Conservation (phyloP, 2,797 vertebrate species). For the Periophthalmus magnuspinnatus region DNA sequence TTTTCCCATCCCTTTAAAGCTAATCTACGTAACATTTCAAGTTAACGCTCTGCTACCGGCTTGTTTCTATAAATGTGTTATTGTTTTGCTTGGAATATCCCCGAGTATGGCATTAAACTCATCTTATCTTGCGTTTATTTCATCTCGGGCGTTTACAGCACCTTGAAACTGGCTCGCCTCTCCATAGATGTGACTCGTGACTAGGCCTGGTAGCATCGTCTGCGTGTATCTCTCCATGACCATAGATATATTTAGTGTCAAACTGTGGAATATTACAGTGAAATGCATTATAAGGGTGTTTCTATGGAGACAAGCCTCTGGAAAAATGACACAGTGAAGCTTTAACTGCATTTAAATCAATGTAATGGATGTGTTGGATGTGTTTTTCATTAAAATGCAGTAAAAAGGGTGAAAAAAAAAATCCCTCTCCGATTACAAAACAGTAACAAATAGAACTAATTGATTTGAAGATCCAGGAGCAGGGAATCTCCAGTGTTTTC, state of each 20-base stretch:
- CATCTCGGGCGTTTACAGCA: not conserved
- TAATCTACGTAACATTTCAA: not conserved
- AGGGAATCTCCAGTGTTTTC: not conserved
- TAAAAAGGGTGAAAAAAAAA: not conserved
- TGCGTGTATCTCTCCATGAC: no score
- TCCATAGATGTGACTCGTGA: not conserved
- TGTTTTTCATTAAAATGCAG: not conserved
- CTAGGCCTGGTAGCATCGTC: not conserved
- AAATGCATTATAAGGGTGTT: not conserved
- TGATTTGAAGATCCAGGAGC: conserved; percentile 5
- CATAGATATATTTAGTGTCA: no score
- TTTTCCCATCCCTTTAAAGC: no score
- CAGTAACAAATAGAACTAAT: conserved; percentile 5
- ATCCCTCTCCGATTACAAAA: conserved; percentile 8
- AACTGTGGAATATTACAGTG: not conserved
- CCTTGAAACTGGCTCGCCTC: not conserved
- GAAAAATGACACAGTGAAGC: not conserved
- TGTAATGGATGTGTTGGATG: not conserved
- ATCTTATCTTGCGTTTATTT: not conserved
- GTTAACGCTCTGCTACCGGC: no score
- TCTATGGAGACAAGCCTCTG: not conserved
- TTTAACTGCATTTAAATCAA: not conserved
- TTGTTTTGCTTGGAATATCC: not conserved
- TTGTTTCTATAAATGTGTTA: not conserved
- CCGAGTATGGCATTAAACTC: no score